phyloP scores from a whole-genome alignment of 1,140 invertebrate genomes.

The Dinoponera quadriceps region DNA sequence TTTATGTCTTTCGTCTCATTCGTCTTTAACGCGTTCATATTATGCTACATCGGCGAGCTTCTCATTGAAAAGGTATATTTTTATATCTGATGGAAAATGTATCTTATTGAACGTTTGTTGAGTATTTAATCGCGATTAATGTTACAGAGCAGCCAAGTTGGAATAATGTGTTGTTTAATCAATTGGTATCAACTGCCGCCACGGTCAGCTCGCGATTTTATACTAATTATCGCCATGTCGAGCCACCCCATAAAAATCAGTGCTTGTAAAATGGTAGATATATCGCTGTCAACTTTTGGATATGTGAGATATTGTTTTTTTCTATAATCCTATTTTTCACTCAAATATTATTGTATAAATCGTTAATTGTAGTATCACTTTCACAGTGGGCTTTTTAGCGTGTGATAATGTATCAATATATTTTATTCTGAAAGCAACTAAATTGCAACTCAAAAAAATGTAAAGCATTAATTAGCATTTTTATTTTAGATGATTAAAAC shows the following conservation, averaged over 20 bases:
- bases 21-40: no score
- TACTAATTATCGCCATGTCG: constrained; percentile 70
- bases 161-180: constrained; percentile 65
- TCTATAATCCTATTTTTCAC: not conserved
- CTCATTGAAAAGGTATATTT: constrained; percentile 72
- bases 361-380: no score
- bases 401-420: not conserved
- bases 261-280: constrained; percentile 72
- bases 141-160: constrained; percentile 69
- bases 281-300: constrained; percentile 65
- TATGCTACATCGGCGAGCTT: no score
- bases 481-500: constrained; percentile 49
- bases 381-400: no score
- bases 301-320: constrained; percentile 50
- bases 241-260: constrained; percentile 69
- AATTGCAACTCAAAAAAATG: no score
- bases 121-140: not conserved
- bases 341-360: no score
- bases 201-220: constrained; percentile 58
- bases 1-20: no score
- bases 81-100: not conserved
- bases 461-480: not conserved
- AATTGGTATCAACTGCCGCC: constrained; percentile 73
- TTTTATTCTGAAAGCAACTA: not conserved
- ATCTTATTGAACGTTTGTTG: not conserved